Evolutionary conservation across 2,797 vertebrate species (phyloP).

Genomic region (Pseudocheirus occidentalis): DNA sequence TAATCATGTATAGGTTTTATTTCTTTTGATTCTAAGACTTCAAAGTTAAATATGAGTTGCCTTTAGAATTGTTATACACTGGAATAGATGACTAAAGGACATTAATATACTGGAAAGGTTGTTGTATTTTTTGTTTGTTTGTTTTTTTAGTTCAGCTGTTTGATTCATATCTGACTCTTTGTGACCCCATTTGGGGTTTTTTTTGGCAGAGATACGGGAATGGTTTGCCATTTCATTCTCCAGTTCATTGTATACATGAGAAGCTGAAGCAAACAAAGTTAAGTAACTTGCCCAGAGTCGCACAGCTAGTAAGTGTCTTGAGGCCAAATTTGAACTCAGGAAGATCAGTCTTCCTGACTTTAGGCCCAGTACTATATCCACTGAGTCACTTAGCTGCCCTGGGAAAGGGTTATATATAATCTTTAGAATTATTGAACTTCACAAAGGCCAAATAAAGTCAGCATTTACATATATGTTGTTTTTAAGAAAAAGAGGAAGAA

Average conservation of each 20-base stretch:
- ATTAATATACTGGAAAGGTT: not conserved
- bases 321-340: not conserved
- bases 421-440: not conserved
- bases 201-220: not conserved
- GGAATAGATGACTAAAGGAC: not conserved
- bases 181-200: not conserved
- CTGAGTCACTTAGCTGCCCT: not conserved
- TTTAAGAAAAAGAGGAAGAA: not conserved
- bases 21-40: not conserved
- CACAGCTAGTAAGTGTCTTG: not conserved
- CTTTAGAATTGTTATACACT: not conserved
- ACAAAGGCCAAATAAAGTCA: not conserved
- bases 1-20: not conserved
- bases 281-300: conserved; percentile 23
- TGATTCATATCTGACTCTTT: not conserved
- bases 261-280: not conserved
- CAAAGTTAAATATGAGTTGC: not conserved
- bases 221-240: not conserved
- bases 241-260: not conserved
- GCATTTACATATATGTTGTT: not conserved
- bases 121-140: too few relatives aligned
- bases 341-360: not conserved
- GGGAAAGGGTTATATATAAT: not conserved
- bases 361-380: not conserved
- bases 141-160: not conserved